phyloP scores from a whole-genome alignment of 1,140 invertebrate genomes.

The Pogonomyrmex barbatus region DNA sequence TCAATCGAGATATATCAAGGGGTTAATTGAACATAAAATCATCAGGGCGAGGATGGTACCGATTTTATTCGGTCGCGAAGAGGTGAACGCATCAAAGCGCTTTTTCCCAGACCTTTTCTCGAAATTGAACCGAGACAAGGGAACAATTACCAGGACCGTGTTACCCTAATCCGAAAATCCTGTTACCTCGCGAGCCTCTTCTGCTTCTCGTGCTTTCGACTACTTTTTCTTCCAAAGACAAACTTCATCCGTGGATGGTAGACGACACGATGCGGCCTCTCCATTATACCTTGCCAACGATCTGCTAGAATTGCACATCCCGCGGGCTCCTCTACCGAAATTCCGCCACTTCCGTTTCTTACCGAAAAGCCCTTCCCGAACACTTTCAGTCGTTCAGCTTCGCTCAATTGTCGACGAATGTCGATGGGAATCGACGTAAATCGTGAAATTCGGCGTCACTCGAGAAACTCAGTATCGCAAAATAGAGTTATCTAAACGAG shows the following conservation, averaged over 20 bases:
- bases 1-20: slow-evolving; percentile 18
- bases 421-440: slow-evolving; percentile 21
- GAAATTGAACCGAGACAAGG: slow-evolving; percentile 73
- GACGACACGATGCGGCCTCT: slow-evolving; percentile 52
- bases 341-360: slow-evolving; percentile 44
- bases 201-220: slow-evolving; percentile 33
- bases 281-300: slow-evolving; percentile 62
- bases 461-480: background rate
- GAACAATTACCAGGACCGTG: slow-evolving; percentile 76
- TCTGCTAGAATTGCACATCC: slow-evolving; percentile 63
- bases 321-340: slow-evolving; percentile 38
- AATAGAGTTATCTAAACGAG: background rate
- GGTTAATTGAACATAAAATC: slow-evolving; percentile 66
- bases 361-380: background rate
- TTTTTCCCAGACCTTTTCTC: slow-evolving; percentile 51
- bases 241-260: slow-evolving; percentile 49
- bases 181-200: slow-evolving; percentile 71
- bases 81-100: slow-evolving; percentile 42
- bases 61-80: slow-evolving; percentile 40
- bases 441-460: background rate
- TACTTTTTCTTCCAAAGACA: slow-evolving; percentile 67
- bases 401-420: slow-evolving; percentile 10
- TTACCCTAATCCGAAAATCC: slow-evolving; percentile 78
- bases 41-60: slow-evolving; percentile 20
- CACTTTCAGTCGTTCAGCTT: background rate